Evolutionary conservation across 2,113 vertebrate genomes (phyloP).

Genomic region (Scartelaos histophorus): DNA sequence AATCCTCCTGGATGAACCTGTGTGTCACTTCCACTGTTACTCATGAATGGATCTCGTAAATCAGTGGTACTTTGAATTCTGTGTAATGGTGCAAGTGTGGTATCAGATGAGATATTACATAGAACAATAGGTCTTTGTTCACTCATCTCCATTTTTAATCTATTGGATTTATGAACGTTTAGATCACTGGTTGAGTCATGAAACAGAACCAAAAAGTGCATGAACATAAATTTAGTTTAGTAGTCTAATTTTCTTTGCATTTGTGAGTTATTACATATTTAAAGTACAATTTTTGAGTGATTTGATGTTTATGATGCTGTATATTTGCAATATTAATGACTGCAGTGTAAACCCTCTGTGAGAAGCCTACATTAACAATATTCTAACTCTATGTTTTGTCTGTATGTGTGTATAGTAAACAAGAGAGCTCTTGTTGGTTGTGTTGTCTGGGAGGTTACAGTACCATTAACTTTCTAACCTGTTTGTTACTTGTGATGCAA

Average conservation of each 20-base stretch:
- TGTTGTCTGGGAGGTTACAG: background rate
- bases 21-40: slow-evolving; percentile 9
- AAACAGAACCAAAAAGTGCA: background rate
- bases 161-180: background rate
- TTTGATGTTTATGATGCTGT: too few relatives aligned
- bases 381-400: background rate
- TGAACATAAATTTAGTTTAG: too few relatives aligned
- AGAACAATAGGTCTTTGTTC: background rate
- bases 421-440: background rate
- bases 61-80: background rate
- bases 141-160: background rate
- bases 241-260: background rate
- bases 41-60: background rate
- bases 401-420: background rate
- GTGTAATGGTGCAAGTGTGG: background rate
- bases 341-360: too few relatives aligned
- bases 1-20: background rate
- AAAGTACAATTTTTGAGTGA: too few relatives aligned
- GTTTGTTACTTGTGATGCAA: background rate
- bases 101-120: background rate
- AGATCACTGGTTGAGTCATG: background rate
- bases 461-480: background rate
- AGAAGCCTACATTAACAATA: background rate
- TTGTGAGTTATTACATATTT: background rate
- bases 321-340: too few relatives aligned